A percentile compares a stretch with the other conserved stretches of the same genome.
Evolutionary conservation across 2,797 vertebrate species (phyloP).

Genomic region (Enteromius unitaeniatus): DNA sequence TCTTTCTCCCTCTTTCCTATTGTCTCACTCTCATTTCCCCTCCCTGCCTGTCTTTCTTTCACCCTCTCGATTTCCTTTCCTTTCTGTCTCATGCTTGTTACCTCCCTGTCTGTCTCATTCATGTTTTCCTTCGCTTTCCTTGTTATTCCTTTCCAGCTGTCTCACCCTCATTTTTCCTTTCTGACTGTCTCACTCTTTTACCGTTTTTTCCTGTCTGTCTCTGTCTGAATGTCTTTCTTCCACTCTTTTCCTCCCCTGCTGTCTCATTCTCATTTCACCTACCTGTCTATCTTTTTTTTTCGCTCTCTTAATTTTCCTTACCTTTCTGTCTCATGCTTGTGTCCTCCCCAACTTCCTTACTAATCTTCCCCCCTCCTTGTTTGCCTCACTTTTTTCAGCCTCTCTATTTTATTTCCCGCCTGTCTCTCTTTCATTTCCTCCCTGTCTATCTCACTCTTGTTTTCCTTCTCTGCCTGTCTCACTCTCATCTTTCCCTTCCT

Average conservation of each 20-base stretch:
- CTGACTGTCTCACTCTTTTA: not conserved
- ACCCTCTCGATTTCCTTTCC: not conserved
- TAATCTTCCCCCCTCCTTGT: not conserved
- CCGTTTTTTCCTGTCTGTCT: not conserved
- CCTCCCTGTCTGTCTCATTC: not conserved
- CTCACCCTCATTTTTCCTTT: slow-evolving; percentile 1
- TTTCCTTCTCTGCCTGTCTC: not conserved
- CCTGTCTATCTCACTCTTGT: not conserved
- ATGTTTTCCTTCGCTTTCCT: not conserved
- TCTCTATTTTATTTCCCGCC: not conserved
- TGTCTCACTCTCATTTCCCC: not conserved
- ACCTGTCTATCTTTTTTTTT: not conserved
- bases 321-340: not conserved
- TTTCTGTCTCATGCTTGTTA: not conserved
- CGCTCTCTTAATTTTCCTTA: not conserved
- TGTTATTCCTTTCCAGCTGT: not conserved
- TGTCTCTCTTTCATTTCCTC: not conserved
- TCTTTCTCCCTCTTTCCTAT: not conserved
- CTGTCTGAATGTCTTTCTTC: not conserved
- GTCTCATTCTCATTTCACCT: not conserved
- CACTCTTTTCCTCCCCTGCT: not conserved
- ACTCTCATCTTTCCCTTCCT: not conserved
- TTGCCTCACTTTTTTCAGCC: not conserved
- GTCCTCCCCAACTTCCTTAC: not conserved
- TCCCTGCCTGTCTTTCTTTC: not conserved